Percentiles rank a stretch among this genome's conserved stretches.
phyloP scores from a whole-genome alignment of 2,797 vertebrate genomes.

The Myotis findleyi region DNA sequence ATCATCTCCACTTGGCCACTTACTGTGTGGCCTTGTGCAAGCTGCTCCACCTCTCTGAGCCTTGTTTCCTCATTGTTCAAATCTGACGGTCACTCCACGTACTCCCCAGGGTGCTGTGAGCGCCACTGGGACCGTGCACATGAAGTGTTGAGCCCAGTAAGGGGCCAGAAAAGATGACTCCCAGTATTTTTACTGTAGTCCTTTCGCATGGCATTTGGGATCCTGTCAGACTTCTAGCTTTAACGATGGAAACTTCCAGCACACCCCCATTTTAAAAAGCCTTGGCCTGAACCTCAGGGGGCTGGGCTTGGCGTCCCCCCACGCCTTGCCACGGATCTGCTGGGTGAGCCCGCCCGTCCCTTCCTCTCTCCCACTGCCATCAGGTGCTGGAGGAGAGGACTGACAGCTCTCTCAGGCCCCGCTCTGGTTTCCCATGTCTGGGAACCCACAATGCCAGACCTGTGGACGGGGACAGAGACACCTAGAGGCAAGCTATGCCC shows the following conservation, averaged over 20 bases:
- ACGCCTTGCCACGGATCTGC: not conserved
- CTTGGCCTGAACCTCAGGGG: not conserved
- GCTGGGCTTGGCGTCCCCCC: not conserved
- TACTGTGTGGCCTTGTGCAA: conserved; percentile 17
- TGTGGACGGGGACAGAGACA: conserved; percentile 68
- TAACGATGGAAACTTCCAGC: conserved; percentile 39
- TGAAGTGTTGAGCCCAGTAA: not conserved
- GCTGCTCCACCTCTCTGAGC: not conserved
- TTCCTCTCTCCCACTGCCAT: not conserved
- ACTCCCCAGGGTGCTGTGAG: not conserved
- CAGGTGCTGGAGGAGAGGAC: not conserved
- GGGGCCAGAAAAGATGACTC: not conserved
- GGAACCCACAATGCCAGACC: not conserved
- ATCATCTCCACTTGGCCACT: not conserved
- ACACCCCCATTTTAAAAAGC: conserved; percentile 9
- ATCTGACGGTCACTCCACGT: not conserved
- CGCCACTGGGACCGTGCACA: not conserved
- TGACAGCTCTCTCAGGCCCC: not conserved
- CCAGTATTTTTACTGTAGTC: not conserved
- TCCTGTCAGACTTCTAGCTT: conserved; percentile 54
- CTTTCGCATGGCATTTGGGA: conserved; percentile 50
- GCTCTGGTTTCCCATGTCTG: not conserved
- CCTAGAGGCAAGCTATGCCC: conserved; percentile 69
- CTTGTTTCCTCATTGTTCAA: not conserved
- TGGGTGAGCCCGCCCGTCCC: not conserved